Percentiles rank a stretch among this genome's conserved stretches.
These are phyloP conservation scores for Arion vulgaris DNA, from an alignment of 1,140 invertebrate genomes.

Conservation along the genomic window DNA sequence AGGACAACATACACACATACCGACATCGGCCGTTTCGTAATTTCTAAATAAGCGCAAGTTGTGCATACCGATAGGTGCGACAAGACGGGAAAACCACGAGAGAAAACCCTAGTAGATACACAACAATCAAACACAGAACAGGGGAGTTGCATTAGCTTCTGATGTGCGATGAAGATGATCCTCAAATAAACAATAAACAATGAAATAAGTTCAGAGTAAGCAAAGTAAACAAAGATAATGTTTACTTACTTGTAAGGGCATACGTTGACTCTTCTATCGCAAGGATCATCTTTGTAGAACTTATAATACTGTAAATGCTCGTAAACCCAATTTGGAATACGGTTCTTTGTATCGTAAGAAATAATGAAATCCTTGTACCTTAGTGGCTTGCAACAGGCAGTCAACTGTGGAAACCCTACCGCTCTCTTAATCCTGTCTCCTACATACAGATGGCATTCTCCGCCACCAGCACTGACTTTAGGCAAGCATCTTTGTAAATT, in stretches of 20 bases:
- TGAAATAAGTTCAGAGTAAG: too few relatives aligned
- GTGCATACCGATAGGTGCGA: too few relatives aligned
- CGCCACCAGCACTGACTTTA: not conserved
- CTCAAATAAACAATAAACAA: too few relatives aligned
- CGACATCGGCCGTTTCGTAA: too few relatives aligned
- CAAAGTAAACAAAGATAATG: too few relatives aligned
- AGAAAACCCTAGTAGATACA: too few relatives aligned
- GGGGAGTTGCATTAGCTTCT: too few relatives aligned
- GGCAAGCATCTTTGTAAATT: conserved; percentile 16
- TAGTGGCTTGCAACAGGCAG: conserved; percentile 35
- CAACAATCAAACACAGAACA: too few relatives aligned
- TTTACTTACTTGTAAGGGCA: conserved; percentile 31
- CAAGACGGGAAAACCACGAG: too few relatives aligned
- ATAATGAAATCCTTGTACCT: conserved; percentile 37
- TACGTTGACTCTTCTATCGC: conserved; percentile 35
- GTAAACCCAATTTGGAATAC: conserved; percentile 37
- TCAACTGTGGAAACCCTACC: conserved; percentile 36
- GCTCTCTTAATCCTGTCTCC: conserved; percentile 35
- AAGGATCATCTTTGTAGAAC: conserved; percentile 37
- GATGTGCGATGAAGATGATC: too few relatives aligned
- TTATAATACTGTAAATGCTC: conserved; percentile 37
- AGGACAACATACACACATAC: too few relatives aligned
- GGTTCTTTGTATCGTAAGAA: conserved; percentile 38
- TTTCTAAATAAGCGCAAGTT: too few relatives aligned
- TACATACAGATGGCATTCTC: conserved; percentile 17